phyloP scores from a whole-genome alignment of 1,140 invertebrate species.

The Battus philenor region DNA sequence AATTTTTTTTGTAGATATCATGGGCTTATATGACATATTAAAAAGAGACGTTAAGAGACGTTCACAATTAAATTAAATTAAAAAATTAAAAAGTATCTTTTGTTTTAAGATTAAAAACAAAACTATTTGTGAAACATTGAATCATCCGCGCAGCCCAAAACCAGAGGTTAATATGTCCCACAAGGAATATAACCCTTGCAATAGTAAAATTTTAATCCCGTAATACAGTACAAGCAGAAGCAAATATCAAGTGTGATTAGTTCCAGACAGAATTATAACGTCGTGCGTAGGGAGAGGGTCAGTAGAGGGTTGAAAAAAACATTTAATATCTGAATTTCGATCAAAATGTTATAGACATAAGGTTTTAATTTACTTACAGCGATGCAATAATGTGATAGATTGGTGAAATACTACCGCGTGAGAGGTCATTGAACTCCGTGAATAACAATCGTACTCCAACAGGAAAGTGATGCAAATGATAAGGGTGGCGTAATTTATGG shows the following conservation, averaged over 20 bases:
- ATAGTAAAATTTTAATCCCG: conserved; percentile 26
- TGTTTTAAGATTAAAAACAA: no score
- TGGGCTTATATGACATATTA: no score
- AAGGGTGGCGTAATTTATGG: conserved; percentile 6
- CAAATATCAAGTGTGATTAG: conserved; percentile 56
- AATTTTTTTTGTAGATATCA: no score
- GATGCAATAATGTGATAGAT: conserved; percentile 17
- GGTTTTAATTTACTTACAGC: conserved; percentile 3
- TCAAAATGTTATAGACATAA: conserved; percentile 12
- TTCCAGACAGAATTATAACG: conserved; percentile 54
- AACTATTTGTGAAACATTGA: no score
- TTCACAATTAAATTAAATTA: no score
- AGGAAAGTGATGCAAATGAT: conserved; percentile 11
- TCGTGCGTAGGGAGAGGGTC: conserved; percentile 37
- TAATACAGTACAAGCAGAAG: conserved; percentile 36
- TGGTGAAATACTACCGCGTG: conserved; percentile 31
- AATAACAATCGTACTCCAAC: conserved; percentile 14
- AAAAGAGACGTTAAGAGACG: no score
- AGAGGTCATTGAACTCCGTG: conserved; percentile 38
- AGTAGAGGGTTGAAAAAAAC: conserved; percentile 26
- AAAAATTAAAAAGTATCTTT: no score
- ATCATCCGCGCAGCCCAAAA: no score
- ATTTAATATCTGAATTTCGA: conserved; percentile 14
- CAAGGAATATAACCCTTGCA: neutral
- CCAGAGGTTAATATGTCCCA: no score